Conservation (phyloP, 1,140 invertebrate species). For the Thalassaphorura encarpata region DNA sequence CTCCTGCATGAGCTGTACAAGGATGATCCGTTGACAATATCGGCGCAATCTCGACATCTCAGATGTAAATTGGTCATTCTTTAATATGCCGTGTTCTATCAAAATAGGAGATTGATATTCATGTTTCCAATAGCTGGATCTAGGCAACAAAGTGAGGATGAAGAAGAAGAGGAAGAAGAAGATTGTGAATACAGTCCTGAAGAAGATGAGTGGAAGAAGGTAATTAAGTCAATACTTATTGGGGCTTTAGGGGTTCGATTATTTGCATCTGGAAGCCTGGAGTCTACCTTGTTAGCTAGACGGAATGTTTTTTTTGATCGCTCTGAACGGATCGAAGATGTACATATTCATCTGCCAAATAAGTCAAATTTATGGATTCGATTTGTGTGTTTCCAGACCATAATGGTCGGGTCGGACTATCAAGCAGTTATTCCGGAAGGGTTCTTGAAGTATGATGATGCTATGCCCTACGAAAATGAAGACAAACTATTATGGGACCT, state of each 20-base stretch:
- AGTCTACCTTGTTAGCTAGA: too few species aligned
- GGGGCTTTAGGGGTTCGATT: slow-evolving; percentile 1
- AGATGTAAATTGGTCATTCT: slow-evolving; percentile 11
- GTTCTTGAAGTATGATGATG: slow-evolving; percentile 80
- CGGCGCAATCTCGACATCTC: slow-evolving; percentile 25
- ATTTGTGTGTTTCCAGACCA: slow-evolving; percentile 49
- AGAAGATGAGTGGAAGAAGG: slow-evolving; percentile 44
- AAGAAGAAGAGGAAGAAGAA: slow-evolving; percentile 48
- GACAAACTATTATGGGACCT: slow-evolving; percentile 93
- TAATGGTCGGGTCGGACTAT: slow-evolving; percentile 91
- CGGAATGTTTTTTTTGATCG: not conserved
- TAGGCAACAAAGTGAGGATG: slow-evolving; percentile 49
- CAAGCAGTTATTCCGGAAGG: slow-evolving; percentile 89
- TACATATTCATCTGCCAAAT: not conserved
- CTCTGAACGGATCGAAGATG: not conserved
- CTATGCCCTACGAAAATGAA: slow-evolving; percentile 89
- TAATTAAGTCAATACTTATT: too few species aligned
- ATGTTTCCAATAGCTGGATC: slow-evolving; percentile 45
- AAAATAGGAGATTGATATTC: slow-evolving; percentile 42
- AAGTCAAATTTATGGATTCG: not conserved
- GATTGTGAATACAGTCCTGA: slow-evolving; percentile 37
- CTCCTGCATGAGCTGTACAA: slow-evolving; percentile 37
- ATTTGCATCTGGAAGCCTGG: too few species aligned
- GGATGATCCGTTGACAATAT: slow-evolving; percentile 35
- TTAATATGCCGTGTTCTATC: slow-evolving; percentile 30